Evolutionary conservation across 2,888 invertebrate species (phyloP).

Genomic region (Nephrocerus scutellatus): DNA sequence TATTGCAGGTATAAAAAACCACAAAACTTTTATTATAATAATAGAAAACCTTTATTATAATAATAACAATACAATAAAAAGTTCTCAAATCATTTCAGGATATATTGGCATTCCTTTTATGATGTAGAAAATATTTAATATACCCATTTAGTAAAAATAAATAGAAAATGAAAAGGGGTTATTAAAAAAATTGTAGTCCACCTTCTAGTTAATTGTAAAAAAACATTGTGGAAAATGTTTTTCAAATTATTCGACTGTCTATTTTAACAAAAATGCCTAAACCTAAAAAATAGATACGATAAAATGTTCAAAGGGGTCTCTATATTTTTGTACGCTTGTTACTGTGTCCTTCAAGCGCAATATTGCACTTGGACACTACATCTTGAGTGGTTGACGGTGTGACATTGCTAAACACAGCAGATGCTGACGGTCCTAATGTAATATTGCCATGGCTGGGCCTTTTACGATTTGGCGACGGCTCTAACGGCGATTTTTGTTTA

Average conservation of each 20-base stretch:
- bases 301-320: constrained; percentile 7
- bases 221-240: not conserved
- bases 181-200: too few species aligned
- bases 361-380: constrained; percentile 41
- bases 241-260: not conserved
- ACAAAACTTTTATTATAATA: too few species aligned
- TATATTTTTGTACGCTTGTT: constrained; percentile 44
- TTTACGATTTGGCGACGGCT: constrained; percentile 47
- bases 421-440: constrained; percentile 19
- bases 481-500: constrained; percentile 74
- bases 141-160: too few species aligned
- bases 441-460: constrained; percentile 37
- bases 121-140: too few species aligned
- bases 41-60: too few species aligned
- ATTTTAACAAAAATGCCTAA: not conserved
- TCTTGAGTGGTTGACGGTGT: constrained; percentile 34
- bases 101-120: too few species aligned
- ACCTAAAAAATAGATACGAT: too few species aligned
- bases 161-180: too few species aligned
- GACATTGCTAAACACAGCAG: constrained; percentile 29
- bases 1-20: too few species aligned
- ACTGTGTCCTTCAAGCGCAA: constrained; percentile 46
- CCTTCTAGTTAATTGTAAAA: too few species aligned
- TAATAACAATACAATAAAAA: too few species aligned
- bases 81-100: too few species aligned